Evolutionary conservation across 2,888 invertebrate genomes (phyloP), one percentile per base, ranked within the genome.

Genomic region (Parapristionchus giblindavisi): DNA sequence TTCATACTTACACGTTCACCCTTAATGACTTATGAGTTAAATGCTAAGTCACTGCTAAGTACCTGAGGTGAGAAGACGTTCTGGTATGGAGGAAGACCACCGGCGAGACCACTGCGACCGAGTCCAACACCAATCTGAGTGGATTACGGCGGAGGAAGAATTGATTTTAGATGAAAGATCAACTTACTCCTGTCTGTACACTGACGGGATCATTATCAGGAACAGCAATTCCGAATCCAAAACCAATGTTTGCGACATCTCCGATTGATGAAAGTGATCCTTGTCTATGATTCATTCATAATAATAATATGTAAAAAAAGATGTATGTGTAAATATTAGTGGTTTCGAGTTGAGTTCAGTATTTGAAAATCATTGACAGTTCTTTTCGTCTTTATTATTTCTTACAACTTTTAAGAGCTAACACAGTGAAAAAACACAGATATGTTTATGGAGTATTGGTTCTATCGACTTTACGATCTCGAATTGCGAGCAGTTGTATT

Each of bases 191-290:
- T 1, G 81, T 76, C 56, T 78, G 80, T 21, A 84, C 82, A 11
- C 77, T 76, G 1, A 84, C 84, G 0, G 83, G 83, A 76, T 84
- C 84, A 56, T 83, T 82, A 32, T 79, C 81, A 17, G 81, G 81
- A 4, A 82, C 81, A 2, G 78, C 81, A 4, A 84, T 82, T 11
- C 79, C 81, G 14, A 84, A 78, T 2, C 80, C 80, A 68, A 81
- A 83, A 21, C 84, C 84, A 17, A 84, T 81, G n/a, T 81, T 40
- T 17, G 70, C 70, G 21, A 71, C 70, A 56, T 71, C 70, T 8
- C 70, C 70, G 1, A 71, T 38, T 29, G 56, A 71, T 3, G 70
- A 71, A 11, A 71, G 70, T 29, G 56, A 38, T 1, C 70, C 70
- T 27, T 17, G 4, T 56, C 54, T 56, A 48, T n/a, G n/a, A n/a